Evolutionary conservation across 2,797 vertebrate genomes (phyloP).

Genomic region (Amblyopsis hoosieri): DNA sequence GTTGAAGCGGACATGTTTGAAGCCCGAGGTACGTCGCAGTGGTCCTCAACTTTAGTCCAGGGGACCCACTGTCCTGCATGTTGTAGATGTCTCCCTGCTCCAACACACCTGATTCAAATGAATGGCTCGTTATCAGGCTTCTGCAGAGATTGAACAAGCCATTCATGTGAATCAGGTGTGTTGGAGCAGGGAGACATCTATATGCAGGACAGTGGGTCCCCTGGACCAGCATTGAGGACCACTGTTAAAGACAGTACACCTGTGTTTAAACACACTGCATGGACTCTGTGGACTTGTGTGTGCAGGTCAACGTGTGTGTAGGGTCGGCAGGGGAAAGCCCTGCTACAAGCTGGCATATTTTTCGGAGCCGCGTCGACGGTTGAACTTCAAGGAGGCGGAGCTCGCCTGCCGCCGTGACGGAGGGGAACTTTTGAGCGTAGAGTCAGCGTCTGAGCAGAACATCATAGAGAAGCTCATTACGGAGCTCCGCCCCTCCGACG

Average conservation of each 20-base stretch:
- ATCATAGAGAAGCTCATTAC: slow-evolving; percentile 85
- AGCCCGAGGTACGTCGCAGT: slow-evolving; percentile 63
- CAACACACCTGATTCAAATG: too few species aligned
- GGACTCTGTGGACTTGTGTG: slow-evolving; percentile 6
- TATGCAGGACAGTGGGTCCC: too few species aligned
- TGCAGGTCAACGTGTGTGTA: slow-evolving; percentile 88
- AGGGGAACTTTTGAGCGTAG: slow-evolving; percentile 87
- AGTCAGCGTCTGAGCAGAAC: slow-evolving; percentile 84
- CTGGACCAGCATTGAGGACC: too few species aligned
- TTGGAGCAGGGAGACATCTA: too few species aligned
- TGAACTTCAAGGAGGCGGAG: slow-evolving; percentile 85
- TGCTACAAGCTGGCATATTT: slow-evolving; percentile 95
- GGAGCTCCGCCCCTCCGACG: slow-evolving; percentile 86
- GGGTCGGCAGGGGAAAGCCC: slow-evolving; percentile 82
- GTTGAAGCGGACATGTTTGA: slow-evolving; percentile 69
- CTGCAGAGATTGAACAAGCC: too few species aligned
- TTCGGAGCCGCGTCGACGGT: slow-evolving; percentile 81
- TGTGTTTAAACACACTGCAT: neutral
- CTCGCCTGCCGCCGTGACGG: slow-evolving; percentile 83
- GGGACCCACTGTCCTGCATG: too few species aligned
- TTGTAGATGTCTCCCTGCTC: too few species aligned
- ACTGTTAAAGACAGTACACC: too few species aligned
- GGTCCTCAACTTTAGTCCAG: too few species aligned
- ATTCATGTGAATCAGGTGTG: too few species aligned
- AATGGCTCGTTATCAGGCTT: too few species aligned